phyloP scores from a whole-genome alignment of 2,888 invertebrate species.

The Lasioglossum calceatum region DNA sequence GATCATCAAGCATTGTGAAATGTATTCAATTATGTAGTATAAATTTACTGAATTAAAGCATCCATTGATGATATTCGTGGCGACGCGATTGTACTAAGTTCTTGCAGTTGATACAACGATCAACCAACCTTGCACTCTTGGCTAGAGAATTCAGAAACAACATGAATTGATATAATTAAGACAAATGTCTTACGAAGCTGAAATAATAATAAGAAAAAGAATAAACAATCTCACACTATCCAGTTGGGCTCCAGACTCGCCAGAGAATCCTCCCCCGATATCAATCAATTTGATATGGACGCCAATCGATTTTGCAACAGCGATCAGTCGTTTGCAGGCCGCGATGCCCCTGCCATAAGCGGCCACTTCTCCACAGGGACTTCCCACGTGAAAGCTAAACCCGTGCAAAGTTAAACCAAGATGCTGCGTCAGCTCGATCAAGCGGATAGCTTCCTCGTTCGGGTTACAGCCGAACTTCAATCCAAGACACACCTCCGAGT shows the following conservation, averaged over 20 bases:
- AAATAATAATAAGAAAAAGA: not conserved
- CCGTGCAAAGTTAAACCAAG: constrained; percentile 78
- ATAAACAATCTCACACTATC: constrained; percentile 34
- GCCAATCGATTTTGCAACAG: constrained; percentile 85
- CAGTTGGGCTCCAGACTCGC: constrained; percentile 78
- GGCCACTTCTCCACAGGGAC: constrained; percentile 81
- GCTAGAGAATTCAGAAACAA: not conserved
- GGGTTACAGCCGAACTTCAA: constrained; percentile 81
- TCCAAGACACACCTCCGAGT: constrained; percentile 67
- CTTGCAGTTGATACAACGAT: no score
- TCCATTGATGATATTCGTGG: no score
- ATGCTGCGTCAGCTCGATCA: constrained; percentile 74
- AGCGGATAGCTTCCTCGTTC: constrained; percentile 70
- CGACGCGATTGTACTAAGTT: no score
- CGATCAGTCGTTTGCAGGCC: constrained; percentile 85
- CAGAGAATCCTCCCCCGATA: constrained; percentile 88
- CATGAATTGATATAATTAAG: not conserved
- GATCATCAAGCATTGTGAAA: no score
- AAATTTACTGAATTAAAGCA: no score
- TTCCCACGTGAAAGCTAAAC: constrained; percentile 82
- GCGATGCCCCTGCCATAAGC: constrained; percentile 86
- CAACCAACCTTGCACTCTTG: no score
- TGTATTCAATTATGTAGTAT: no score
- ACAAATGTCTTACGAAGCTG: not conserved
- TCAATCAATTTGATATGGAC: constrained; percentile 85